These are phyloP conservation scores for Bungarus multicinctus DNA, from an alignment of 2,113 vertebrate genomes.

Conservation along the genomic window DNA sequence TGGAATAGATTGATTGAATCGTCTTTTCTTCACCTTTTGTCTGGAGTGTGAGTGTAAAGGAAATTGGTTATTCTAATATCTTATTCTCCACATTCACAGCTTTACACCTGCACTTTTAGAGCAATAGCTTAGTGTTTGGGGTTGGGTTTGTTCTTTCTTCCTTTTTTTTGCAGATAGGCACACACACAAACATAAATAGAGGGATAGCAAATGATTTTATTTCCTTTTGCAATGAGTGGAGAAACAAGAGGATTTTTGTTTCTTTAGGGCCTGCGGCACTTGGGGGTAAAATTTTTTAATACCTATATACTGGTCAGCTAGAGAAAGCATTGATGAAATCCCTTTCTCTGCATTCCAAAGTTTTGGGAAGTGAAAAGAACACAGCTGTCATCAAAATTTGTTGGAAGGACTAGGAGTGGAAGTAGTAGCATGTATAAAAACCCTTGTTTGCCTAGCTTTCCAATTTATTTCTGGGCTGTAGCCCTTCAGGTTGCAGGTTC, in stretches of 20 bases:
- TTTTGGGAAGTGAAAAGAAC: background rate
- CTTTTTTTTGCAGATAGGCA: background rate
- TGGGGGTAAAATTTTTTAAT: background rate
- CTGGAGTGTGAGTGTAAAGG: too few relatives aligned
- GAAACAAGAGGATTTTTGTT: background rate
- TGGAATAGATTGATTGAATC: too few relatives aligned
- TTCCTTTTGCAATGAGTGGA: background rate
- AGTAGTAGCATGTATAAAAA: background rate
- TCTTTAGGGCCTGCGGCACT: background rate
- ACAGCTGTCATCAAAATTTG: background rate
- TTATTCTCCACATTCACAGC: too few relatives aligned
- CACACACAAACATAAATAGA: background rate
- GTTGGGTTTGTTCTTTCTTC: too few relatives aligned
- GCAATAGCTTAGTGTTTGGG: background rate
- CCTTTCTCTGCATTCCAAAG: background rate
- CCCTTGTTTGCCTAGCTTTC: background rate
- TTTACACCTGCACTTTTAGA: background rate
- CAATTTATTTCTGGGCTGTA: background rate
- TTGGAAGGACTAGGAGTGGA: background rate
- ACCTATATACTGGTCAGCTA: background rate
- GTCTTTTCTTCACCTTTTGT: too few relatives aligned
- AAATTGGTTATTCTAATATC: too few relatives aligned
- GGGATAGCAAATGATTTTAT: background rate
- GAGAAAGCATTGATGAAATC: background rate
- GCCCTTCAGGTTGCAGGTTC: background rate